Conservation (phyloP, 2,113 vertebrate species). For the Odocoileus virginianus region DNA sequence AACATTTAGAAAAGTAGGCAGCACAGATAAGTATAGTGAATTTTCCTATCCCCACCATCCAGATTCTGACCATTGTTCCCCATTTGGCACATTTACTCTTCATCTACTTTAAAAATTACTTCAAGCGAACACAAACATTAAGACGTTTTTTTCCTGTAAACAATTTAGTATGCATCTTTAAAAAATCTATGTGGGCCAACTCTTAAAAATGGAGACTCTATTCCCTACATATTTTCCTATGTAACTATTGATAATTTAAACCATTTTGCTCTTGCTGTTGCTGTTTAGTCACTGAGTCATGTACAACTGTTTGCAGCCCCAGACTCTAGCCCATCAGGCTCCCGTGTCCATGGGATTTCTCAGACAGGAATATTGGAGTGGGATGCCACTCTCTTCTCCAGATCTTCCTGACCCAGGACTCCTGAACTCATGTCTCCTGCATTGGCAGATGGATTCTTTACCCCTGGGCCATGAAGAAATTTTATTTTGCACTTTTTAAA, state of each 20-base stretch:
- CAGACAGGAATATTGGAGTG: background rate
- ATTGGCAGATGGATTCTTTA: background rate
- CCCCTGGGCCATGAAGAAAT: background rate
- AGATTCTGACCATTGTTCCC: background rate
- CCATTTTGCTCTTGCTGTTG: background rate
- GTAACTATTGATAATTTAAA: background rate
- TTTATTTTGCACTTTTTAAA: background rate
- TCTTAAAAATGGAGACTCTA: background rate
- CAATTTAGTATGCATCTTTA: background rate
- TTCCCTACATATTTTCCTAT: background rate
- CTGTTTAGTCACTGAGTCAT: background rate
- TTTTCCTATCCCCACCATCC: fast-evolving
- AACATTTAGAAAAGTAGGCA: background rate
- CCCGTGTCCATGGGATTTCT: background rate
- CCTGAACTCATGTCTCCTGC: background rate
- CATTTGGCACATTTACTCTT: background rate
- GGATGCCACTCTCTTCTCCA: background rate
- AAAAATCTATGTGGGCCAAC: background rate
- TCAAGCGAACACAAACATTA: background rate
- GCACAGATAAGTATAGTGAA: no score
- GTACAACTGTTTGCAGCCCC: background rate
- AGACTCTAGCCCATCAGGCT: background rate
- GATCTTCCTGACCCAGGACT: background rate
- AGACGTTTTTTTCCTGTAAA: background rate
- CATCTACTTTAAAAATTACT: background rate